These are phyloP conservation scores for Phalacrocorax brasilianus DNA, from an alignment of 2,113 vertebrate species.

Conservation along the genomic window DNA sequence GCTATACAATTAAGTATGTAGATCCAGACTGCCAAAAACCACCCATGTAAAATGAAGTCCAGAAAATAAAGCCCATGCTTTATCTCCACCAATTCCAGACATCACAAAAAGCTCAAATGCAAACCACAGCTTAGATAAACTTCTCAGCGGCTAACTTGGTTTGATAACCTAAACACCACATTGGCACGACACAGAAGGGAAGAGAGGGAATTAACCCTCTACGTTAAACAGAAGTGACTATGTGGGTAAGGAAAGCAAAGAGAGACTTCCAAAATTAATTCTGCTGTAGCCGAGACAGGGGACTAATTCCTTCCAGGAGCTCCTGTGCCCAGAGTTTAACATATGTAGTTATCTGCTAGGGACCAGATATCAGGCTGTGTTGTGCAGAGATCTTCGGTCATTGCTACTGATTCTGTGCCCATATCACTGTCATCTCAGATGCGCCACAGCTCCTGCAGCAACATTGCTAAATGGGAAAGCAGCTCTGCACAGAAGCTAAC, in stretches of 20 bases:
- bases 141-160: background rate
- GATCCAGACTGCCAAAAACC: background rate
- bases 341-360: background rate
- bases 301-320: background rate
- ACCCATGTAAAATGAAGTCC: background rate
- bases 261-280: background rate
- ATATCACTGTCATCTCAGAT: background rate
- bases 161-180: background rate
- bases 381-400: background rate
- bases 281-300: background rate
- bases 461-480: background rate
- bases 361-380: background rate
- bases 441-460: background rate
- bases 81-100: background rate
- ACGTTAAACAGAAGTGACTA: background rate
- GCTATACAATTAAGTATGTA: background rate
- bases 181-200: accelerated
- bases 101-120: background rate
- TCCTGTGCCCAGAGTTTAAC: background rate
- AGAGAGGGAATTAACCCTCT: background rate
- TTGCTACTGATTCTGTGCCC: background rate
- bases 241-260: background rate
- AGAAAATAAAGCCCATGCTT: background rate
- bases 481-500: background rate
- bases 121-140: background rate